Percentiles rank a stretch among this genome's conserved stretches.
phyloP scores from a whole-genome alignment of 1,140 invertebrate genomes.

The Megalopta genalis region DNA sequence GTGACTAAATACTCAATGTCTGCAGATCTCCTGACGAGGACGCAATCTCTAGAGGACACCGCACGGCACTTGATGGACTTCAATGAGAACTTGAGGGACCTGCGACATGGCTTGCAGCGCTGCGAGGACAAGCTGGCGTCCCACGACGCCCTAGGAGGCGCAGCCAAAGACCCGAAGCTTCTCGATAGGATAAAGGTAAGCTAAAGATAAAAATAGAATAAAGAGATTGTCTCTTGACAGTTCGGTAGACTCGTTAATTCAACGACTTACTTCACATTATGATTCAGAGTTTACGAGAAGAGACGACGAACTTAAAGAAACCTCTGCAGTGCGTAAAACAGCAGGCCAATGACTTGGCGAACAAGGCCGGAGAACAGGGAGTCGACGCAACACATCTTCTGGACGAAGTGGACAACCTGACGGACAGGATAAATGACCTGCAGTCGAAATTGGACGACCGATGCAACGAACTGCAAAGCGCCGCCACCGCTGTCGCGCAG shows the following conservation, averaged over 20 bases:
- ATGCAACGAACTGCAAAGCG: slow-evolving; percentile 90
- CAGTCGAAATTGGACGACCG: slow-evolving; percentile 89
- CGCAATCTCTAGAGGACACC: slow-evolving; percentile 91
- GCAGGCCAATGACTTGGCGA: slow-evolving; percentile 86
- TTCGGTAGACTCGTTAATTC: no score
- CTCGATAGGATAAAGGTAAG: slow-evolving; percentile 88
- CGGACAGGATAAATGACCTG: slow-evolving; percentile 89
- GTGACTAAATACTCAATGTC: slow-evolving; percentile 27
- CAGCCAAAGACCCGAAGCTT: slow-evolving; percentile 89
- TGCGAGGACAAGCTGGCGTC: slow-evolving; percentile 93
- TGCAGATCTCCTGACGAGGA: slow-evolving; percentile 81
- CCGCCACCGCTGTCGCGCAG: slow-evolving; percentile 91
- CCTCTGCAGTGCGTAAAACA: slow-evolving; percentile 87
- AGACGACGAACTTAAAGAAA: slow-evolving; percentile 87
- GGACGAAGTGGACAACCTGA: slow-evolving; percentile 88
- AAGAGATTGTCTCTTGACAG: no score
- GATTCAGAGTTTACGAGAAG: slow-evolving; percentile 84
- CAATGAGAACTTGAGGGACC: slow-evolving; percentile 90
- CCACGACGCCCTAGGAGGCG: slow-evolving; percentile 89
- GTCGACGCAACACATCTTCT: slow-evolving; percentile 87
- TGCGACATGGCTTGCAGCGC: slow-evolving; percentile 89
- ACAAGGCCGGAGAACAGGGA: slow-evolving; percentile 85
- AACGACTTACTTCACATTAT: slow-evolving; percentile 4
- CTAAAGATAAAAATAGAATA: no score
- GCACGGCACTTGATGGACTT: slow-evolving; percentile 91